Evolutionary conservation across 1,140 invertebrate species (phyloP).

Genomic region (Leptinotarsa texana): DNA sequence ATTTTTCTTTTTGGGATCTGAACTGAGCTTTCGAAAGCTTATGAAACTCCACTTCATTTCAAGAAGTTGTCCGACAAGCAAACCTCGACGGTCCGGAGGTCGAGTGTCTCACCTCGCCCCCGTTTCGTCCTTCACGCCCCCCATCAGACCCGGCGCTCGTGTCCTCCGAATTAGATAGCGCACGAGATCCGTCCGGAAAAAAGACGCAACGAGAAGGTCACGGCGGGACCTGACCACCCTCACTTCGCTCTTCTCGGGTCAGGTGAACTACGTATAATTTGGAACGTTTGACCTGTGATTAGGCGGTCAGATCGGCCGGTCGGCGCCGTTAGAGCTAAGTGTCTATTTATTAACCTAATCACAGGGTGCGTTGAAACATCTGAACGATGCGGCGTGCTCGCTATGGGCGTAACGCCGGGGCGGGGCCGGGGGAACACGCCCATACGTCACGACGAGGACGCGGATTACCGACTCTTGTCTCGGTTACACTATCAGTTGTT

Average conservation of each 20-base stretch:
- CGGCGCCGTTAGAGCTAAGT: slow-evolving; percentile 45
- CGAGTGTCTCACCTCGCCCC: not conserved
- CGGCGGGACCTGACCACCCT: slow-evolving; percentile 41
- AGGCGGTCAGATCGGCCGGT: slow-evolving; percentile 43
- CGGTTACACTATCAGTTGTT: slow-evolving; percentile 25
- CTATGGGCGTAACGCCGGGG: slow-evolving; percentile 28
- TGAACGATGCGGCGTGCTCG: slow-evolving; percentile 24
- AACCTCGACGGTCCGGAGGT: too few relatives aligned
- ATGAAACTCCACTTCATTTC: too few relatives aligned
- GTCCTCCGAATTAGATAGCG: slow-evolving; percentile 12
- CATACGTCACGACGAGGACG: slow-evolving; percentile 34
- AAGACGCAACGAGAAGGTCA: slow-evolving; percentile 2
- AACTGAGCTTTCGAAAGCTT: too few relatives aligned
- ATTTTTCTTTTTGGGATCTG: too few relatives aligned
- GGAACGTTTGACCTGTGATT: slow-evolving; percentile 52
- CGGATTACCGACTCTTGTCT: slow-evolving; percentile 34
- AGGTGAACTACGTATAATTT: slow-evolving; percentile 30
- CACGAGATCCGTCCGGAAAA: slow-evolving; percentile 18
- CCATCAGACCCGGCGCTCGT: not conserved
- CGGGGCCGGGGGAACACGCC: slow-evolving; percentile 27
- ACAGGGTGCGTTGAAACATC: slow-evolving; percentile 43
- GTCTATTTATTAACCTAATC: slow-evolving; percentile 53
- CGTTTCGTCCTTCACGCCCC: not conserved
- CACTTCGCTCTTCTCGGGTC: slow-evolving; percentile 33
- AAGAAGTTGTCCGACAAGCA: too few relatives aligned